Conservation (phyloP, 2,888 invertebrate genomes). For the Stenodema calcarata region DNA sequence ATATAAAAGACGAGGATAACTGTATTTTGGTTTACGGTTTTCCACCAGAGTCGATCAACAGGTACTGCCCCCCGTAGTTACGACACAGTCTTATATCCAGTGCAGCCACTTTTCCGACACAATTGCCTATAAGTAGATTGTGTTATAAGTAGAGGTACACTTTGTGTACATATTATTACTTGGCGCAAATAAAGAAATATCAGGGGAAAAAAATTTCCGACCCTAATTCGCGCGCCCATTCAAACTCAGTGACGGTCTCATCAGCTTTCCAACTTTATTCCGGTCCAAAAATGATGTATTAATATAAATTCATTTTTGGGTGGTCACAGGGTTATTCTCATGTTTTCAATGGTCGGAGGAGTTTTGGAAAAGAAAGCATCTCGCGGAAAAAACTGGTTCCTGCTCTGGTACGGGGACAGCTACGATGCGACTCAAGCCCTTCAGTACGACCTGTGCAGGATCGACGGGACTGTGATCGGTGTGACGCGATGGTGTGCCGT, state of each 20-base stretch:
- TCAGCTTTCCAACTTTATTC: no score
- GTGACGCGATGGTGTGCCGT: not conserved
- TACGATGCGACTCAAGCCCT: not conserved
- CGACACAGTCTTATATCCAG: no score
- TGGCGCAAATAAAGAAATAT: no score
- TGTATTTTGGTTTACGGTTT: not conserved
- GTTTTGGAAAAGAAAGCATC: not conserved
- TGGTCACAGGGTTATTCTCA: slow-evolving; percentile 70
- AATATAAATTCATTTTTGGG: slow-evolving; percentile 57
- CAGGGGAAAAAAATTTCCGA: no score
- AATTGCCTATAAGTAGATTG: no score
- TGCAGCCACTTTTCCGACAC: no score
- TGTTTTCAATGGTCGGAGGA: not conserved
- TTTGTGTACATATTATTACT: no score
- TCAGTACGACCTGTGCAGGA: not conserved
- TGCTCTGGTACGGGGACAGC: not conserved
- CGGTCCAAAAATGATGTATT: no score
- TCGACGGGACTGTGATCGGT: not conserved
- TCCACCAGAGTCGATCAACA: slow-evolving; percentile 72
- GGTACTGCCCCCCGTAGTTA: slow-evolving; percentile 67
- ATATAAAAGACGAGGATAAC: not conserved
- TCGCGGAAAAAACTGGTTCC: not conserved
- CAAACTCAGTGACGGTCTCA: no score
- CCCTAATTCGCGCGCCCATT: no score
- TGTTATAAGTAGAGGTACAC: no score